Percentiles rank a stretch among this genome's conserved stretches.
These are phyloP conservation scores for Leptarthrus brevirostris DNA, from an alignment of 2,888 invertebrate genomes.

Conservation along the genomic window DNA sequence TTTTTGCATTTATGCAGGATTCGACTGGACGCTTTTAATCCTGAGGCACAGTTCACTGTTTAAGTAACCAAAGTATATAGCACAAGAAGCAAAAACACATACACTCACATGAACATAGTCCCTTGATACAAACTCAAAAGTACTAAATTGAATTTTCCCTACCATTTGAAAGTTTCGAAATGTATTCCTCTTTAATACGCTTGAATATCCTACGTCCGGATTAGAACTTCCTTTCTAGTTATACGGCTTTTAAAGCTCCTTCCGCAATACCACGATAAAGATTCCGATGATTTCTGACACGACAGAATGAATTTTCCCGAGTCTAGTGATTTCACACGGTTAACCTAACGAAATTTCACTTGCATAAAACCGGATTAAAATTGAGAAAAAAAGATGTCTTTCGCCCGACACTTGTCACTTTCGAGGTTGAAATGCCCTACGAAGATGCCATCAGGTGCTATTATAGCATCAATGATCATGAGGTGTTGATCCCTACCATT, in stretches of 20 bases:
- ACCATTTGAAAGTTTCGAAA: conserved; percentile 27
- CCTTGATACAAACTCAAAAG: not conserved
- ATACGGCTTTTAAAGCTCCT: not conserved
- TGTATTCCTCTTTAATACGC: conserved; percentile 22
- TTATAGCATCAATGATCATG: conserved; percentile 20
- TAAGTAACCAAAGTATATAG: not conserved
- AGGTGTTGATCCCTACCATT: conserved; percentile 35
- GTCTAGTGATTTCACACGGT: not conserved
- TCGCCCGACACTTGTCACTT: conserved; percentile 63
- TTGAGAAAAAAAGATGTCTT: not conserved
- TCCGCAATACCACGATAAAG: conserved; percentile 14
- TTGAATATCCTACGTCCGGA: conserved; percentile 8
- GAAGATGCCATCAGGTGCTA: conserved; percentile 28
- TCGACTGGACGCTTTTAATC: conserved; percentile 12
- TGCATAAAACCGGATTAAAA: not conserved
- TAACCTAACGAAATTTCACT: conserved; percentile 19
- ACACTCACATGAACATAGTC: not conserved
- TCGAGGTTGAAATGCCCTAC: conserved; percentile 64
- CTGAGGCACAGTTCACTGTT: conserved; percentile 14
- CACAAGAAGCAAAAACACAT: not conserved
- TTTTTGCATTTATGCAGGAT: not conserved
- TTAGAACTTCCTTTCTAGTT: not conserved
- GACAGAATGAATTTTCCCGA: not conserved
- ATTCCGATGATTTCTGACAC: not conserved
- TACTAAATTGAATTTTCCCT: conserved; percentile 37